Conservation (phyloP, 2,113 vertebrate genomes). For the Heteronetta atricapilla region DNA sequence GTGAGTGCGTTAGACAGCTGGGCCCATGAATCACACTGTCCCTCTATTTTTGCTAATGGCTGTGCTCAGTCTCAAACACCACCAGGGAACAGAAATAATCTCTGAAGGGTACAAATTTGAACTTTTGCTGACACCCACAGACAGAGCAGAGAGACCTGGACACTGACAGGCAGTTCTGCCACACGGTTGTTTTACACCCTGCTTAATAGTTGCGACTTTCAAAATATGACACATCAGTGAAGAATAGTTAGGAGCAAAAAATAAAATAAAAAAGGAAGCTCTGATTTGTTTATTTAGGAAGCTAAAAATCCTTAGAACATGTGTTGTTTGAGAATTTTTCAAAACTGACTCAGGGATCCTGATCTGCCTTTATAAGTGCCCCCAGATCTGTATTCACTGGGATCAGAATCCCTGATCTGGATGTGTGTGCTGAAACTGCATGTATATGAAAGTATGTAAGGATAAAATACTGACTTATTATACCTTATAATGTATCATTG, state of each 20-base stretch:
- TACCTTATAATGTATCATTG: accelerated
- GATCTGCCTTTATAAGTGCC: background rate
- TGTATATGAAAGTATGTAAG: background rate
- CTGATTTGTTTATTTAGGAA: accelerated
- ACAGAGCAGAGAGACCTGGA: background rate
- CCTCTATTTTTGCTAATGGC: background rate
- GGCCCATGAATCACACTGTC: background rate
- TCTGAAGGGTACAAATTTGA: background rate
- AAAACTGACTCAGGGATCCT: accelerated
- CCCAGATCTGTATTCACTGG: background rate
- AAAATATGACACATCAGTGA: background rate
- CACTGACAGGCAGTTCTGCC: background rate
- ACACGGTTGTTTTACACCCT: background rate
- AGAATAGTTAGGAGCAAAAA: background rate
- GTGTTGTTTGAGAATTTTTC: background rate
- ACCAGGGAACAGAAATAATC: background rate
- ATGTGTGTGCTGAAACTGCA: background rate
- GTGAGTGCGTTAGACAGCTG: background rate
- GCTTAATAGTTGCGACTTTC: background rate
- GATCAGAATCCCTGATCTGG: background rate
- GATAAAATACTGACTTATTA: background rate
- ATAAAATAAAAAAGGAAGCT: background rate
- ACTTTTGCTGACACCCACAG: background rate
- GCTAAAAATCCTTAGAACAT: background rate
- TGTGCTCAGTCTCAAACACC: background rate